phyloP scores from a whole-genome alignment of 2,113 vertebrate species.

The Phoenicopterus ruber region DNA sequence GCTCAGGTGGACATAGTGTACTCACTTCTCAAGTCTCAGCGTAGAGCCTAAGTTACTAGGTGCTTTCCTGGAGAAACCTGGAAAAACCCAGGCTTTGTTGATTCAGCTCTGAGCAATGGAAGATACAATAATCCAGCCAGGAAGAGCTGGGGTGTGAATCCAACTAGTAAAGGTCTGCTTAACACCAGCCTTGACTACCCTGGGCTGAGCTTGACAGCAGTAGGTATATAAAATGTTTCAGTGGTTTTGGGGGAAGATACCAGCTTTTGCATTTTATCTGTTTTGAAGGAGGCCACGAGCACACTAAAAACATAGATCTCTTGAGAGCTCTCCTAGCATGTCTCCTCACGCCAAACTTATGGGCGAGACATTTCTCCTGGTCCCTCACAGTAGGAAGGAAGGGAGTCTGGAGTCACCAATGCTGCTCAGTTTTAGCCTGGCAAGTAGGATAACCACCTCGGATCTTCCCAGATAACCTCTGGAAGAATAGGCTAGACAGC shows the following conservation, averaged over 20 bases:
- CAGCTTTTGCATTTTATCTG: neutral
- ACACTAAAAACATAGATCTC: neutral
- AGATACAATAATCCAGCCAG: neutral
- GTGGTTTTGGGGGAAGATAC: neutral
- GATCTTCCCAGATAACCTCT: neutral
- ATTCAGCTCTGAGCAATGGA: neutral
- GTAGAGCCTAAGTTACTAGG: neutral
- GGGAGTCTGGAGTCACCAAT: neutral
- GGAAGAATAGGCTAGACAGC: neutral
- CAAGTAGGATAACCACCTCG: neutral
- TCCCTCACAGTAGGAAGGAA: neutral
- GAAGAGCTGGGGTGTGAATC: neutral
- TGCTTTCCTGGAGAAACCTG: neutral
- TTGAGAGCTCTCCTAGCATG: neutral
- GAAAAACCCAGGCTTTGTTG: neutral
- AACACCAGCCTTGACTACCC: neutral
- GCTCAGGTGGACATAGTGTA: neutral
- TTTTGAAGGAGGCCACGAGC: neutral
- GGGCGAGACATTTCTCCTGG: neutral
- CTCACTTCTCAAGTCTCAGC: neutral
- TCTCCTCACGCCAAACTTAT: neutral
- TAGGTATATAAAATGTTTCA: fast-evolving
- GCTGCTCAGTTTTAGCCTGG: neutral
- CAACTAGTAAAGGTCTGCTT: neutral
- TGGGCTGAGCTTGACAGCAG: neutral